phyloP scores from a whole-genome alignment of 2,797 vertebrate species.

The Rhinophrynus dorsalis region DNA sequence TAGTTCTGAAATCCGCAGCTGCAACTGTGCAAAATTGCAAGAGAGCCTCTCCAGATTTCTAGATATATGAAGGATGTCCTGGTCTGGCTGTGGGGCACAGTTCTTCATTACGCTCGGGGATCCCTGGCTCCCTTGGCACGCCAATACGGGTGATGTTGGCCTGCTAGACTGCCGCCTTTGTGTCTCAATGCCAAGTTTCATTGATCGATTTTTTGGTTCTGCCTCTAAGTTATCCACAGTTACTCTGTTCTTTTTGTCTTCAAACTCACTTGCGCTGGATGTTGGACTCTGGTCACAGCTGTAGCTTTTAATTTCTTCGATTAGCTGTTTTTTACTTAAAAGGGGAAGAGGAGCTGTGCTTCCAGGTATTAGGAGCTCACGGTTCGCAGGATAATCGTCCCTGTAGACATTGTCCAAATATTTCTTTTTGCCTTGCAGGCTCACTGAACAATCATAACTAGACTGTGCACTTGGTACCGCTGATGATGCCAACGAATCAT shows the following conservation, averaged over 20 bases:
- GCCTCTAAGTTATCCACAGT: conserved; percentile 74
- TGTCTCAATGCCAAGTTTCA: conserved; percentile 64
- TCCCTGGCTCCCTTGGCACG: conserved; percentile 56
- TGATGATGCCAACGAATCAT: conserved; percentile 58
- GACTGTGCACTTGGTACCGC: conserved; percentile 50
- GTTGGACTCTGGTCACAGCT: conserved; percentile 72
- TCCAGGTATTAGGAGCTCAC: conserved; percentile 78
- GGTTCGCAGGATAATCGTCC: conserved; percentile 67
- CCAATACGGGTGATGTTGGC: conserved; percentile 68
- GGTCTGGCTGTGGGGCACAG: conserved; percentile 58
- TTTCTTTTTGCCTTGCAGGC: conserved; percentile 73
- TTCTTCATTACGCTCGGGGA: conserved; percentile 57
- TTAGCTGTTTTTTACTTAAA: conserved; percentile 71
- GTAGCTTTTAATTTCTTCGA: conserved; percentile 77
- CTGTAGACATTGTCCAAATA: conserved; percentile 76
- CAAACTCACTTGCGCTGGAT: conserved; percentile 72
- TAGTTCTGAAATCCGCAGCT: conserved; percentile 81
- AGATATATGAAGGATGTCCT: conserved; percentile 72
- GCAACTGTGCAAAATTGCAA: conserved; percentile 77
- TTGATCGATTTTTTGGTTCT: conserved; percentile 75
- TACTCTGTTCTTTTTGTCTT: conserved; percentile 68
- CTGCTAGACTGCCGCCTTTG: conserved; percentile 69
- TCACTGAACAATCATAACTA: conserved; percentile 63
- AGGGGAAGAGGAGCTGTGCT: conserved; percentile 70
- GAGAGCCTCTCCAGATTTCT: conserved; percentile 83